phyloP scores from a whole-genome alignment of 2,888 invertebrate species.

The Acrobasis repandana region DNA sequence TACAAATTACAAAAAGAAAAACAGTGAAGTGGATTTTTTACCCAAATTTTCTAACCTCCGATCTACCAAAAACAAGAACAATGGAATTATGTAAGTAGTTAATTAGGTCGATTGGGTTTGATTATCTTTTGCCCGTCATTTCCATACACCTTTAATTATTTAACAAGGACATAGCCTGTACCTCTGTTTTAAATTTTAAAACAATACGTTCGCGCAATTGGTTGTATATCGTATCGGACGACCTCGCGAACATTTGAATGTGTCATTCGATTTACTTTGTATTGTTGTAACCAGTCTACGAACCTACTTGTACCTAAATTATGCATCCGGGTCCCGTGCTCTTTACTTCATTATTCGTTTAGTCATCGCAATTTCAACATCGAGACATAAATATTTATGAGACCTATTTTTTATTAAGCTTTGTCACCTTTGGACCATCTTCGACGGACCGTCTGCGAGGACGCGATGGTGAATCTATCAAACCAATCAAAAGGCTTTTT shows the following conservation, averaged over 20 bases:
- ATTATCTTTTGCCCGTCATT: constrained; percentile 39
- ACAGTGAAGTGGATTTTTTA: background rate
- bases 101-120: constrained; percentile 41
- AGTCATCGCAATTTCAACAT: constrained; percentile 44
- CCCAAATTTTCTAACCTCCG: background rate
- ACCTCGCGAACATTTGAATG: constrained; percentile 48
- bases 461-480: too few relatives aligned
- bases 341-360: constrained; percentile 50
- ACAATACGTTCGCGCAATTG: constrained; percentile 56
- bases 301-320: constrained; percentile 31
- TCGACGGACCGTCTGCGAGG: too few relatives aligned
- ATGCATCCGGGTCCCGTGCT: constrained; percentile 59
- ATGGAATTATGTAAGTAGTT: constrained; percentile 45
- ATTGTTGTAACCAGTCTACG: constrained; percentile 46
- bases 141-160: constrained; percentile 33
- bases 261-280: constrained; percentile 52
- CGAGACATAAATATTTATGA: background rate
- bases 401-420: background rate
- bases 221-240: constrained; percentile 43
- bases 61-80: constrained; percentile 12
- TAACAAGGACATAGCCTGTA: constrained; percentile 31
- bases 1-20: too few relatives aligned
- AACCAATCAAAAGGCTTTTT: too few relatives aligned
- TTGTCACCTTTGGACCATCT: background rate
- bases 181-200: constrained; percentile 44